Evolutionary conservation across 2,888 invertebrate species (phyloP).

Genomic region (Leucophenga maculata): DNA sequence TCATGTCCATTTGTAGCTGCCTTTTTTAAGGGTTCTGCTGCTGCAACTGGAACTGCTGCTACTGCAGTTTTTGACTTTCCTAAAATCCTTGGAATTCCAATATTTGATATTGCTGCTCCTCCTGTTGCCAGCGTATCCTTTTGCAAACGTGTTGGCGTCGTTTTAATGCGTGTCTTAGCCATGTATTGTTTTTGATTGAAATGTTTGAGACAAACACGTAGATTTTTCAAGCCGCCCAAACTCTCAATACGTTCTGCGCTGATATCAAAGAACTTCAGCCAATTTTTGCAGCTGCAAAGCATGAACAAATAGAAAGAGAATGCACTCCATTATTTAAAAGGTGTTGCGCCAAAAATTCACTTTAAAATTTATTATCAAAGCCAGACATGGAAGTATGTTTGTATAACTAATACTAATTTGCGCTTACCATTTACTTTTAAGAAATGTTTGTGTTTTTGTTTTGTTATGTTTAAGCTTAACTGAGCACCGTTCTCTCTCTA

Average conservation of each 20-base stretch:
- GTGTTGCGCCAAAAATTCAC: too few relatives aligned
- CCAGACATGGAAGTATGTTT: too few relatives aligned
- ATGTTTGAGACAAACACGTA: slow-evolving; percentile 63
- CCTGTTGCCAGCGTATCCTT: slow-evolving; percentile 54
- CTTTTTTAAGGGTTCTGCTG: slow-evolving; percentile 49
- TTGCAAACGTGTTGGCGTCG: slow-evolving; percentile 63
- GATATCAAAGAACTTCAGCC: slow-evolving; percentile 62
- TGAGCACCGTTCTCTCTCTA: too few relatives aligned
- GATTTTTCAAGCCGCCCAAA: slow-evolving; percentile 57
- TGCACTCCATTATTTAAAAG: background rate
- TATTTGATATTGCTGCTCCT: slow-evolving; percentile 15
- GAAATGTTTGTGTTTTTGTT: too few relatives aligned
- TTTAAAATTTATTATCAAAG: too few relatives aligned
- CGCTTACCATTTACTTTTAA: too few relatives aligned
- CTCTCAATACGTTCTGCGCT: slow-evolving; percentile 49
- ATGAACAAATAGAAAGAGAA: background rate
- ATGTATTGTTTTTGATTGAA: slow-evolving; percentile 58
- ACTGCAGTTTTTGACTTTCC: slow-evolving; percentile 1
- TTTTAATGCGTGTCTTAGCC: slow-evolving; percentile 69
- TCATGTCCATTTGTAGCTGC: background rate
- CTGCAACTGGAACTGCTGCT: slow-evolving; percentile 36
- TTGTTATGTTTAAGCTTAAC: too few relatives aligned
- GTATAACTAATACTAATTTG: too few relatives aligned
- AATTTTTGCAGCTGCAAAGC: slow-evolving; percentile 62
- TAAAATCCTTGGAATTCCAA: slow-evolving; percentile 1